Evolutionary conservation across 2,113 vertebrate genomes (phyloP).

Genomic region (Myiozetetes cayanensis): DNA sequence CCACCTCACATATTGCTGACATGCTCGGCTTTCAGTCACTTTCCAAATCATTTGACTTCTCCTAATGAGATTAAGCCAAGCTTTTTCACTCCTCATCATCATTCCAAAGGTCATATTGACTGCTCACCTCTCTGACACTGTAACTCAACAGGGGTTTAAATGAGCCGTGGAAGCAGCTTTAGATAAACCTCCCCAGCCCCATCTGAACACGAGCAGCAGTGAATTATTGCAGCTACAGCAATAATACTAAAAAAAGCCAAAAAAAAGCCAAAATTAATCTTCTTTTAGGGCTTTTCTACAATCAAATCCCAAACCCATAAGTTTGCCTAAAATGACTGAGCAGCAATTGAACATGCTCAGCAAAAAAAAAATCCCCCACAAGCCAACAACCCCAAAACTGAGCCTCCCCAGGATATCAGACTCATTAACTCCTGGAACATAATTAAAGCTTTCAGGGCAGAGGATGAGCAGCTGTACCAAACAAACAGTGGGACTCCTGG

Average conservation of each 20-base stretch:
- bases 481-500: background rate
- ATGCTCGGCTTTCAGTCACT: constrained; percentile 11
- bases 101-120: constrained; percentile 26
- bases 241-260: background rate
- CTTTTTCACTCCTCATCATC: background rate
- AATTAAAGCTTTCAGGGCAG: constrained; percentile 23
- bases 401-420: background rate
- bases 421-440: constrained; percentile 1
- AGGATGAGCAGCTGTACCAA: constrained; percentile 37
- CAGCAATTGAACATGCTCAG: background rate
- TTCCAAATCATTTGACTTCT: background rate
- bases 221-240: too few relatives aligned
- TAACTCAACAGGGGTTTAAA: constrained; percentile 5
- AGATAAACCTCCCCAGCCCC: background rate
- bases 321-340: background rate
- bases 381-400: background rate
- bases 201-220: background rate
- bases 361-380: background rate
- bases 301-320: background rate
- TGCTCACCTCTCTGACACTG: constrained; percentile 16
- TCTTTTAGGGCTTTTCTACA: background rate
- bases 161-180: background rate
- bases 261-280: background rate
- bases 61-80: constrained; percentile 43
- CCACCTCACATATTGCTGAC: accelerated